These are phyloP conservation scores for Drosophila macrospina DNA, from an alignment of 2,888 invertebrate genomes.

Conservation along the genomic window DNA sequence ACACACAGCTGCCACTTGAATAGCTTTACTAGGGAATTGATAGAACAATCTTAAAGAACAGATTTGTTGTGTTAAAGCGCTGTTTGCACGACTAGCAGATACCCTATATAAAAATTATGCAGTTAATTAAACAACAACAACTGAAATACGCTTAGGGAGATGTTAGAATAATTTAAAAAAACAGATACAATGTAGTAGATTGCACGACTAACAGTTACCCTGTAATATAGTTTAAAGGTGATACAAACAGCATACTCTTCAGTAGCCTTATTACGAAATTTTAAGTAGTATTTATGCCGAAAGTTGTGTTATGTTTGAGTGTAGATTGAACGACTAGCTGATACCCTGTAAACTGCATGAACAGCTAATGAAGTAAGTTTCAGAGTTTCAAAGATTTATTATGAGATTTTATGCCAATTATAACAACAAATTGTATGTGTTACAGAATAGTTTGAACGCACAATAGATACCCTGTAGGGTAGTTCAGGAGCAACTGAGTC, in stretches of 20 bases:
- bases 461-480: background rate
- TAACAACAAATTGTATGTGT: no score
- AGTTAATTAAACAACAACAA: no score
- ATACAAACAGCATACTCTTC: background rate
- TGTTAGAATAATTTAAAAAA: no score
- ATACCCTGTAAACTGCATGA: background rate
- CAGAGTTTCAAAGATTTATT: no score
- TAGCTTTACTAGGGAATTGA: background rate
- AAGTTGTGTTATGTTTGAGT: background rate
- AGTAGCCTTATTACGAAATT: no score
- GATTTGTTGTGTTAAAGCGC: no score
- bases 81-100: background rate
- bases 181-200: no score
- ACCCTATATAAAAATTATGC: no score
- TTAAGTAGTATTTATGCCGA: no score
- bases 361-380: background rate
- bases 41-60: no score
- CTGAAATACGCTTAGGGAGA: no score
- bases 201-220: conserved; percentile 1
- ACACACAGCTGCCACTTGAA: background rate
- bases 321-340: background rate
- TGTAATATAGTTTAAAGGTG: background rate
- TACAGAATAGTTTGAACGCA: background rate
- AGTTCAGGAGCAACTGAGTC: background rate
- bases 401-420: no score